phyloP scores from a whole-genome alignment of 2,797 vertebrate species.

The Alca torda region DNA sequence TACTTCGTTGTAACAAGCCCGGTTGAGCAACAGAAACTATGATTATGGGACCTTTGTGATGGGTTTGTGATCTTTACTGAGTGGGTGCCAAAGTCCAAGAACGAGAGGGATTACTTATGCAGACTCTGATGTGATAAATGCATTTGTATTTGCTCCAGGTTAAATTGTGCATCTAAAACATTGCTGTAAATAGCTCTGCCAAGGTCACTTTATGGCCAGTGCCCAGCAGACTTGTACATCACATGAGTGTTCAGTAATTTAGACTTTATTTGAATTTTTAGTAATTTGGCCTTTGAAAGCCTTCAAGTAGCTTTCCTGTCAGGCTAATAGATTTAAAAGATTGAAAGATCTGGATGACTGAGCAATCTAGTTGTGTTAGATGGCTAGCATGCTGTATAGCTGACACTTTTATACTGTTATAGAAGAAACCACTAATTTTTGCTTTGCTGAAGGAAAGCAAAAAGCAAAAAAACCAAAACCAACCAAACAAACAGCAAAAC shows the following conservation, averaged over 20 bases:
- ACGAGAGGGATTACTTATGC: background rate
- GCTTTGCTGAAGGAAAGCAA: background rate
- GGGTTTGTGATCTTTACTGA: constrained; percentile 30
- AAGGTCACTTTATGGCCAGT: constrained; percentile 45
- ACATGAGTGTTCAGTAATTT: constrained; percentile 37
- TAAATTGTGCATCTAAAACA: constrained; percentile 50
- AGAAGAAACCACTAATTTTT: background rate
- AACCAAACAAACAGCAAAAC: fast-evolving
- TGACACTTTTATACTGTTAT: background rate
- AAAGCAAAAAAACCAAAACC: fast-evolving
- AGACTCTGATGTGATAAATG: constrained; percentile 27
- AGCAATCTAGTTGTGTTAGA: constrained; percentile 16
- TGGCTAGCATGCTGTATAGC: background rate
- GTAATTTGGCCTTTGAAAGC: constrained; percentile 43
- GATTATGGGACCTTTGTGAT: constrained; percentile 6
- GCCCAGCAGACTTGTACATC: background rate
- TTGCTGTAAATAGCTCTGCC: constrained; percentile 41
- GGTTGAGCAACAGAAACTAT: background rate
- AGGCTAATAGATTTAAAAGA: constrained; percentile 38
- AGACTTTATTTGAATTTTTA: constrained; percentile 34
- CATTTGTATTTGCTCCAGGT: constrained; percentile 48
- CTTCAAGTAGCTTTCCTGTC: background rate
- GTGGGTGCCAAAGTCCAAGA: background rate
- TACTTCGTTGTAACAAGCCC: background rate
- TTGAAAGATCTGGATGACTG: constrained; percentile 25